Evolutionary conservation across 2,888 invertebrate species (phyloP).

Genomic region (Microchrysa polita): DNA sequence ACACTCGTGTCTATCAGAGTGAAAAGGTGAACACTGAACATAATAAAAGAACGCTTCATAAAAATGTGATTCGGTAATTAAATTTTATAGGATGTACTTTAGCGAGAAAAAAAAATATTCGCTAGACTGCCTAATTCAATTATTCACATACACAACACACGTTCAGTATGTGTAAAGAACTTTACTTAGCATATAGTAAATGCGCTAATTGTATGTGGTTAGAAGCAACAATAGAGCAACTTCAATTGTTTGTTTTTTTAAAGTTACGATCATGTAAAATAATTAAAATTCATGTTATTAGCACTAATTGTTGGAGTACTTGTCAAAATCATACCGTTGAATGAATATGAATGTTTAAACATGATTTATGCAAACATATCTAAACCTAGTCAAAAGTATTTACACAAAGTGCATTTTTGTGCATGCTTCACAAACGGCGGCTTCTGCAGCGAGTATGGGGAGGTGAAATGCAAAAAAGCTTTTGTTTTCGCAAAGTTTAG

Average conservation of each 20-base stretch:
- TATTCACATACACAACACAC: neutral
- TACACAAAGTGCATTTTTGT: no score
- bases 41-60: slow-evolving; percentile 3
- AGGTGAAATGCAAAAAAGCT: no score
- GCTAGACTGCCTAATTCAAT: slow-evolving; percentile 16
- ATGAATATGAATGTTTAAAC: no score
- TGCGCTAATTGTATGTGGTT: neutral
- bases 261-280: neutral
- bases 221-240: neutral
- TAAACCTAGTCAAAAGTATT: no score
- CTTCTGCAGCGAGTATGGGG: no score
- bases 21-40: neutral
- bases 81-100: slow-evolving; percentile 31
- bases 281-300: slow-evolving; percentile 28
- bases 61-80: slow-evolving; percentile 39
- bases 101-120: slow-evolving; percentile 36
- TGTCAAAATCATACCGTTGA: slow-evolving; percentile 30
- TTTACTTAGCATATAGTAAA: neutral
- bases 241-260: neutral
- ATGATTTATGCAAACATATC: no score
- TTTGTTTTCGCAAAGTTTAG: no score
- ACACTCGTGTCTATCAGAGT: no score
- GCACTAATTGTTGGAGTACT: slow-evolving; percentile 29
- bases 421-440: no score
- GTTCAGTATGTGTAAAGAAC: neutral